phyloP scores from a whole-genome alignment of 2,113 vertebrate genomes.

The Gymnobelideus leadbeateri region DNA sequence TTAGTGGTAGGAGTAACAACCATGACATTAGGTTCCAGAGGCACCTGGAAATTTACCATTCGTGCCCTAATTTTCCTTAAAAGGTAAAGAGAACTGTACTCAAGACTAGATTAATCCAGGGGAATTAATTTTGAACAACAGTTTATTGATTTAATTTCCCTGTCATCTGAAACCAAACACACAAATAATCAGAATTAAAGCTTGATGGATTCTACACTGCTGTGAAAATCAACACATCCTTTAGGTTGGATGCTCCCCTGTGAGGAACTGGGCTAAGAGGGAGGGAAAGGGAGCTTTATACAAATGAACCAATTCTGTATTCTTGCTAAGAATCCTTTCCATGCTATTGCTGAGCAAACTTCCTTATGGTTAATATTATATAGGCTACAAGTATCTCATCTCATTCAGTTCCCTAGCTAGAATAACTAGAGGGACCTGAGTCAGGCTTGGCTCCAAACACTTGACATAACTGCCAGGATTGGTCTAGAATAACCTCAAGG shows the following conservation, averaged over 20 bases:
- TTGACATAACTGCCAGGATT: background rate
- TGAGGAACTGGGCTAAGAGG: background rate
- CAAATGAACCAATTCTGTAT: background rate
- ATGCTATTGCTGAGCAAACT: background rate
- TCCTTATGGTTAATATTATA: background rate
- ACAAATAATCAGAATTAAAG: background rate
- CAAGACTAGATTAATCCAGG: background rate
- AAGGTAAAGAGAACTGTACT: background rate
- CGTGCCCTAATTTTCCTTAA: background rate
- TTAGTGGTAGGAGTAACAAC: background rate
- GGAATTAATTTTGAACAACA: background rate
- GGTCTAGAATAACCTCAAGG: background rate
- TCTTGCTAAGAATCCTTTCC: background rate
- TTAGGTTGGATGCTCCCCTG: background rate
- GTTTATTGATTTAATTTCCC: background rate
- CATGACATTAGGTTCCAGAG: background rate
- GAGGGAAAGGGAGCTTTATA: background rate
- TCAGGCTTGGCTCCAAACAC: background rate
- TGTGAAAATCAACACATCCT: background rate
- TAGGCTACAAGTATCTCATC: background rate
- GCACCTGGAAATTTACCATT: background rate
- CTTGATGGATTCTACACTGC: background rate
- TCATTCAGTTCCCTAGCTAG: background rate
- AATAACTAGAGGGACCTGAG: background rate
- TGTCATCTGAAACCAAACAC: background rate